These are phyloP conservation scores for Caerostris darwini DNA, from an alignment of 1,140 invertebrate genomes.

Conservation along the genomic window DNA sequence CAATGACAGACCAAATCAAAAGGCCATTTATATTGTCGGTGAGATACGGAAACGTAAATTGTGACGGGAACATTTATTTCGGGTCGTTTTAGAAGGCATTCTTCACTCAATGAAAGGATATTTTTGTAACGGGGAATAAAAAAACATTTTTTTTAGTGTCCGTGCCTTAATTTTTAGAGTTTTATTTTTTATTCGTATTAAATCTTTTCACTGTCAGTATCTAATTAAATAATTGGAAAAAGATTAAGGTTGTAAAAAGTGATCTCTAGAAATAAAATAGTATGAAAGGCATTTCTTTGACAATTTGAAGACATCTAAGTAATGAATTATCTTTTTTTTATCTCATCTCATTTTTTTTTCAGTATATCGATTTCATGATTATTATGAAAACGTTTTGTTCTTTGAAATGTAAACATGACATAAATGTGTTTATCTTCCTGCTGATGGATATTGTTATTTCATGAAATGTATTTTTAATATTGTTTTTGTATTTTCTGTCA, in stretches of 20 bases:
- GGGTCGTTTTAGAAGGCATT: conserved; percentile 38
- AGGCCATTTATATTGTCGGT: conserved; percentile 41
- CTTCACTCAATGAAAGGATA: not conserved
- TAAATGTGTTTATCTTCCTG: too few species aligned
- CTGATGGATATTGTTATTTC: too few species aligned
- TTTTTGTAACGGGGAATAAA: not conserved
- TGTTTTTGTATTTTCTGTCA: too few species aligned
- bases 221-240: conserved; percentile 20
- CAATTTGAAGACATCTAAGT: not conserved
- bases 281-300: not conserved
- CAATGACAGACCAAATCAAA: conserved; percentile 54
- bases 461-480: too few species aligned
- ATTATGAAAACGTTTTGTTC: too few species aligned
- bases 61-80: conserved; percentile 53
- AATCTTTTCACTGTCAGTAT: not conserved
- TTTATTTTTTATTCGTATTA: not conserved
- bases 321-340: not conserved
- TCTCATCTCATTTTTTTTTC: not conserved
- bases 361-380: not conserved
- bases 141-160: not conserved
- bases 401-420: too few species aligned
- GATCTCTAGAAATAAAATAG: not conserved
- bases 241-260: not conserved
- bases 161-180: not conserved
- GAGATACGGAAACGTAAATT: conserved; percentile 47